phyloP scores from a whole-genome alignment of 1,140 invertebrate species.

The Idris sp. region DNA sequence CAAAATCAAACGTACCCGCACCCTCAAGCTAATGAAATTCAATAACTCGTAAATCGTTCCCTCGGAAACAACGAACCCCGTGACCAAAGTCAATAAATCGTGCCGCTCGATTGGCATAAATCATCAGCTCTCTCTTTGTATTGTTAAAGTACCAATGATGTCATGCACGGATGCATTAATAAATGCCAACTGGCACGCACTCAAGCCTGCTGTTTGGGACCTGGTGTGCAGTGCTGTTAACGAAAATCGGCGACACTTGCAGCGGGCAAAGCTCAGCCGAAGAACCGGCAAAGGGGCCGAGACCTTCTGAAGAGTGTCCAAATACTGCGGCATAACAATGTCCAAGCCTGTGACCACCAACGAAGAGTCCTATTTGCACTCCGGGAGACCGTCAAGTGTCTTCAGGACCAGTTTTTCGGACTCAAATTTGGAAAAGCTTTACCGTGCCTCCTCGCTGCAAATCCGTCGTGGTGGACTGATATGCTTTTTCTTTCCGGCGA shows the following conservation, averaged over 20 bases:
- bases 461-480: constrained; percentile 87
- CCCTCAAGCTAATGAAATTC: too few relatives aligned
- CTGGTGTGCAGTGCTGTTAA: constrained; percentile 11
- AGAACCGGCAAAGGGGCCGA: constrained; percentile 1
- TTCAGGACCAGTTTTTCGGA: constrained; percentile 73
- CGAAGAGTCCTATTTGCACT: constrained; percentile 76
- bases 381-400: constrained; percentile 73
- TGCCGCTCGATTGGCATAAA: constrained; percentile 1
- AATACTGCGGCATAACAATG: constrained; percentile 58
- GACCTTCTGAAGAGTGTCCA: constrained; percentile 24
- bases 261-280: constrained; percentile 6
- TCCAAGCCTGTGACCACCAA: constrained; percentile 71
- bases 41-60: background rate
- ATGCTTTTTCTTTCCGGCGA: constrained; percentile 84
- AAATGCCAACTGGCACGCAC: constrained; percentile 21
- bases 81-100: constrained; percentile 4
- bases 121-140: background rate
- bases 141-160: constrained; percentile 37
- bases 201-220: constrained; percentile 3
- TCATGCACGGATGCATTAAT: constrained; percentile 14
- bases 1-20: constrained; percentile 1
- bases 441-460: constrained; percentile 85
- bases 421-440: constrained; percentile 83
- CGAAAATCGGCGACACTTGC: background rate
- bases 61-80: constrained; percentile 7